Base-by-base conservation (phyloP, 35 echinoderm and acorn worm genomes). In the Diadema setosum region DNA sequence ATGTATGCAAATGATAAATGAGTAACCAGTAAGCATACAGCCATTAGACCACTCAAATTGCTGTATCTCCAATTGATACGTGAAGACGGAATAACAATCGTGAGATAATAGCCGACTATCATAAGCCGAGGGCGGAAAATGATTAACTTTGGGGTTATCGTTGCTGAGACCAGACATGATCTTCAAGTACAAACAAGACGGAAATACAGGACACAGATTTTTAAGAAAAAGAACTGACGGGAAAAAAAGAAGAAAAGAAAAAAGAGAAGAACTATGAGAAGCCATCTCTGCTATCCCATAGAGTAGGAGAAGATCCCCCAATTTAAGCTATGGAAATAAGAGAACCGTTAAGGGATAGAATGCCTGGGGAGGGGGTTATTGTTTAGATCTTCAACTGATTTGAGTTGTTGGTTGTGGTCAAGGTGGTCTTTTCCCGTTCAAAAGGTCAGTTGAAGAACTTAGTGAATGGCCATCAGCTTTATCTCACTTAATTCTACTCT, bases 101-200 rank as follows among this genome's bases (percentile, higher is more conserved):
- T 15, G 73, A 78, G 73, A 78, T 78, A 78, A 78, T 78, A 21
- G 37, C 73, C 9, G 29, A 41, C 73, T 78, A 41, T 33, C 21
- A 67, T 16, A 65, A 14, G 21, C 8, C 30, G 49, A 55, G 63
- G 25, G 63, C 20, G 25, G 39, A 78, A 36, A 78, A 78, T 78
- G 35, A 78, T 78, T 78, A 78, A 78, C 73, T 78, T 78, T 42
- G 40, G 73, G 73, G 73, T 78, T 78, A 78, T 78, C 73, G 17
- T 18, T 78, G 36, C 27, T 7, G 15, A 34, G 63, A 26, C 30
- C 12, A 67, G 63, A 67, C 63, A n/a, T 9, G 63, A 67, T 67
- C 44, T 16, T 25, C 39, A 18, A 24, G 39, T 25, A 41, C 69
- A 5, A 16, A 63, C 0, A 63, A 63, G 11, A 33, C 12, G 12